phyloP scores from a whole-genome alignment of 2,797 vertebrate species.

The Podarcis lilfordi region DNA sequence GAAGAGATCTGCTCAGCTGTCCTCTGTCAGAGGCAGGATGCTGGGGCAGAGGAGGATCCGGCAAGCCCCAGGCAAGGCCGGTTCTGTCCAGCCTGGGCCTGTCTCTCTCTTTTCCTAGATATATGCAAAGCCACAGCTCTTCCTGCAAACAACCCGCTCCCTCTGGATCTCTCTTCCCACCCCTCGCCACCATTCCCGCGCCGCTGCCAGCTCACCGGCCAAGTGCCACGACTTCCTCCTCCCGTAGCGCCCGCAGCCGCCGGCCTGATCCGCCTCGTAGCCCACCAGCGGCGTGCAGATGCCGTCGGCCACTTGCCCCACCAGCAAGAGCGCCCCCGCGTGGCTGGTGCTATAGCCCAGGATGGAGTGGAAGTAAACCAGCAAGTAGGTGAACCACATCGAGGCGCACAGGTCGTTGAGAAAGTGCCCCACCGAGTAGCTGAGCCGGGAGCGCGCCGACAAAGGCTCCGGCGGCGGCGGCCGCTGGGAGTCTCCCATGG shows the following conservation, averaged over 20 bases:
- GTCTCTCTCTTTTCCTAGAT: background rate
- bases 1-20: too few relatives aligned
- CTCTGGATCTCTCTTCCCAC: background rate
- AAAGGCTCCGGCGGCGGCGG: constrained; percentile 58
- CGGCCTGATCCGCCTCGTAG: constrained; percentile 85
- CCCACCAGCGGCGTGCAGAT: constrained; percentile 91
- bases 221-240: constrained; percentile 94
- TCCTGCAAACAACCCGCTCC: background rate
- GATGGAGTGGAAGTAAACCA: constrained; percentile 91
- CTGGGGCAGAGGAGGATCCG: too few relatives aligned
- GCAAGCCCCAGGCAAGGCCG: background rate
- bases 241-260: constrained; percentile 83
- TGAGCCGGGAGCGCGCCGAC: constrained; percentile 68
- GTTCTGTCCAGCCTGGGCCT: background rate
- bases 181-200: background rate
- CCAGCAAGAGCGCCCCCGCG: constrained; percentile 87
- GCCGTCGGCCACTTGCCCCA: constrained; percentile 89
- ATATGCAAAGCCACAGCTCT: too few relatives aligned
- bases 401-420: constrained; percentile 93
- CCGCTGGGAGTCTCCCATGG: constrained; percentile 47
- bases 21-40: background rate
- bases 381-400: constrained; percentile 96
- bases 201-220: constrained; percentile 80
- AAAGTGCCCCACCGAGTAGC: constrained; percentile 90
- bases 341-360: constrained; percentile 85